A percentile compares a stretch with the other conserved stretches of the same genome.
phyloP scores from a whole-genome alignment of 2,113 vertebrate genomes.

The Setophaga coronata region DNA sequence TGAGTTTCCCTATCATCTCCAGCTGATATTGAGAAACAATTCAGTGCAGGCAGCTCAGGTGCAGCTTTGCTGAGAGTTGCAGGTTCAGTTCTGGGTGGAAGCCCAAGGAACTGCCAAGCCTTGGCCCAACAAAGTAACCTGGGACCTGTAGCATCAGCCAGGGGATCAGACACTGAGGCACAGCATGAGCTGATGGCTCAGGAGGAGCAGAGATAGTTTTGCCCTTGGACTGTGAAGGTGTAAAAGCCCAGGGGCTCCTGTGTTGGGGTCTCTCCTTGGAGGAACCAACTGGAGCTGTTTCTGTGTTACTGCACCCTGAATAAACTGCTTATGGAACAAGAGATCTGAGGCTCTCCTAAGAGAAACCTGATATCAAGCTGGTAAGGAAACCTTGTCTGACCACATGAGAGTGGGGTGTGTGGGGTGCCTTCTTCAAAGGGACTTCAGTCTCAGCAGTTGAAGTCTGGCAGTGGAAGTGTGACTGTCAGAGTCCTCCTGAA shows the following conservation, averaged over 20 bases:
- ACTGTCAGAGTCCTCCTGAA: background rate
- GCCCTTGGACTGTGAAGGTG: background rate
- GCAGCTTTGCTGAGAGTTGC: background rate
- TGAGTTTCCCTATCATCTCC: background rate
- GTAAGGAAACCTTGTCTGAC: background rate
- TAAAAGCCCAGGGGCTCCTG: background rate
- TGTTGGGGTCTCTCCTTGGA: fast-evolving
- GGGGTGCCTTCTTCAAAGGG: background rate
- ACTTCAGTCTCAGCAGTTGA: background rate
- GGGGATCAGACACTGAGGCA: background rate
- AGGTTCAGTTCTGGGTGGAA: background rate
- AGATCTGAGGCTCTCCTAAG: no score
- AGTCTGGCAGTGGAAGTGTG: background rate
- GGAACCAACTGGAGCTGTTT: fast-evolving
- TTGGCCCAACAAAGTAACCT: background rate
- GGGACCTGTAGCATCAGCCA: background rate
- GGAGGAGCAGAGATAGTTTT: fast-evolving
- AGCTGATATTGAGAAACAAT: background rate
- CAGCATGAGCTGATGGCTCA: background rate
- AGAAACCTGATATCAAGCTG: fast-evolving
- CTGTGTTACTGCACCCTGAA: background rate
- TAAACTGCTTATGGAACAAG: background rate
- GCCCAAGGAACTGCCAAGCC: background rate
- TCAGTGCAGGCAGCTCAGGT: fast-evolving
- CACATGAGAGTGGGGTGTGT: background rate